phyloP scores from a whole-genome alignment of 2,888 invertebrate species.

The Odontocolon sp. region DNA sequence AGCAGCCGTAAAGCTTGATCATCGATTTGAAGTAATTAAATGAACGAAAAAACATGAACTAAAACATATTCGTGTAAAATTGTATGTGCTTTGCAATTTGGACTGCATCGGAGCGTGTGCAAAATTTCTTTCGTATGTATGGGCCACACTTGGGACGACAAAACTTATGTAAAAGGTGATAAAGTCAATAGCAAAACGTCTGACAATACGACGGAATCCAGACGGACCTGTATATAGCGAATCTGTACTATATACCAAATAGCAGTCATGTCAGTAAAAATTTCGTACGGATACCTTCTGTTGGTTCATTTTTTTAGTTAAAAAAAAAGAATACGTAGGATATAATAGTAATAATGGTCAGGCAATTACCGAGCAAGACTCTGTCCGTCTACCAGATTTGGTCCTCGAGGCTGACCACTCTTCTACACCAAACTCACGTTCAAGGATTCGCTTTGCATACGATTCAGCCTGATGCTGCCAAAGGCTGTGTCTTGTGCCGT shows the following conservation, averaged over 20 bases:
- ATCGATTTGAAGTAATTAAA: no score
- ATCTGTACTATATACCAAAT: no score
- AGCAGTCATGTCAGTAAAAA: no score
- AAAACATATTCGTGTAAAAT: slow-evolving; percentile 18
- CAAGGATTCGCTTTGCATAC: slow-evolving; percentile 70
- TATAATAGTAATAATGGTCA: slow-evolving; percentile 22
- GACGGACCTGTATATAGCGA: neutral
- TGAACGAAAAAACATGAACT: neutral
- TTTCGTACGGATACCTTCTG: neutral
- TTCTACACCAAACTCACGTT: slow-evolving; percentile 65
- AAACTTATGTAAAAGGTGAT: slow-evolving; percentile 58
- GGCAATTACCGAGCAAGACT: slow-evolving; percentile 41
- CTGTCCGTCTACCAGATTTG: slow-evolving; percentile 15
- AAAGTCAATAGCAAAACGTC: slow-evolving; percentile 54
- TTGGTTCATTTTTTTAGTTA: neutral
- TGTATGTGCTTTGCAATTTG: slow-evolving; percentile 41
- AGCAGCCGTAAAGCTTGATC: no score
- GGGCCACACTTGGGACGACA: slow-evolving; percentile 56
- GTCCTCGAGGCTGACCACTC: slow-evolving; percentile 52
- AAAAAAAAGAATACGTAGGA: neutral
- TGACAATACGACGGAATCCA: slow-evolving; percentile 27
- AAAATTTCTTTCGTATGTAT: slow-evolving; percentile 42
- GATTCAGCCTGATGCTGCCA: slow-evolving; percentile 60
- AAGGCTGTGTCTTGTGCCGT: slow-evolving; percentile 50
- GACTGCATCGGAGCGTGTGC: slow-evolving; percentile 53